Evolutionary conservation across 2,797 vertebrate genomes (phyloP), one percentile per base, ranked within the genome.

Genomic region (Danionella dracula): DNA sequence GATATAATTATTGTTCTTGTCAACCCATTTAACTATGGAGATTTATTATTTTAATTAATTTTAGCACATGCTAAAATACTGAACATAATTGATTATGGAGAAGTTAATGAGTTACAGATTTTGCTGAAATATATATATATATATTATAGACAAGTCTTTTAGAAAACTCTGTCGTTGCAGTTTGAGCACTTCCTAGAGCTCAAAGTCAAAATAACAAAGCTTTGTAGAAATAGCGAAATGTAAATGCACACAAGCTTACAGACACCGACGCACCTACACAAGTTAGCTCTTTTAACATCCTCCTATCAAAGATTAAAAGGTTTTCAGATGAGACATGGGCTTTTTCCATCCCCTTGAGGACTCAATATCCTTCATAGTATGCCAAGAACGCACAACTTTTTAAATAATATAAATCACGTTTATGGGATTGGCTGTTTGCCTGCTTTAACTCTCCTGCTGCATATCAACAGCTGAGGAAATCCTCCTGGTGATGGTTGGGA

Each of bases 351-450:
- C 79, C 77, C 84, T 78, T 64, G 72, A 90, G 80, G 71, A 82
- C 79, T 80, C 86, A 73, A 76, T 84, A 84, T 81, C 74, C 73
- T 87, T 87, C 77, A 82, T 86, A 81, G 74, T 80, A 74, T 82
- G 80, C 84, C 82, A 82, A 88, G 84, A 73, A 78, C 46, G 41
- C 79, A 81, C 77, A 88, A 84, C 80, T 90, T 89, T 89, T 80
- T 86, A 82, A 86, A 89, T 83, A 84, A 74, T 72, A 83, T 87
- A 85, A 85, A 89, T 91, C 84, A 87, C 50, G 72, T 88, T 88
- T 83, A 89, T 86, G 79, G 81, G 82, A 72, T 84, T 72, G 82
- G 75, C 76, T 80, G 73, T 85, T 83, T 85, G 82, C 84, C 81
- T 77, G 75, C 83, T 82, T 81, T 63, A 76, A 79, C 81, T 80